phyloP scores from a whole-genome alignment of 2,113 vertebrate species.

The Calypte anna region DNA sequence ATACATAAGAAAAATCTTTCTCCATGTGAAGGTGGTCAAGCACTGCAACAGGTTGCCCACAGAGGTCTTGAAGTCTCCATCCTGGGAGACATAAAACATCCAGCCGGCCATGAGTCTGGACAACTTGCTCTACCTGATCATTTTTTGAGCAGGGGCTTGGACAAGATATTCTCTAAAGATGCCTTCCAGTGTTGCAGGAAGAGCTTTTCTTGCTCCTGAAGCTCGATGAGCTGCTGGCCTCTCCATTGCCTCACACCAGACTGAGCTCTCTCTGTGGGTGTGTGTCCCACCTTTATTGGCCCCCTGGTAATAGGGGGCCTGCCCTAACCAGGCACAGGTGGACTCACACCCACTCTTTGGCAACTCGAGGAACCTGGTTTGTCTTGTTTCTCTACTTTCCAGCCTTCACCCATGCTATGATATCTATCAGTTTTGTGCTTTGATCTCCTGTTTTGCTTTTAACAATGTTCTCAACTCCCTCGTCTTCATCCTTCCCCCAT shows the following conservation, averaged over 20 bases:
- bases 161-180: background rate
- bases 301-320: too few species aligned
- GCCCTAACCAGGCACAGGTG: too few species aligned
- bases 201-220: too few species aligned
- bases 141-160: background rate
- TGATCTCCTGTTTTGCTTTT: background rate
- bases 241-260: too few species aligned
- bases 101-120: background rate
- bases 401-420: background rate
- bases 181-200: background rate
- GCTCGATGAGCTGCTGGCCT: too few species aligned
- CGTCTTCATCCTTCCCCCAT: background rate
- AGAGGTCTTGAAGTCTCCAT: background rate
- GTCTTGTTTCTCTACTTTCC: too few species aligned
- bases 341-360: too few species aligned
- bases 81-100: background rate
- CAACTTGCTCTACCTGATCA: background rate
- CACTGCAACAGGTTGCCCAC: background rate
- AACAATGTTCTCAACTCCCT: background rate
- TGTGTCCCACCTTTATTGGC: too few species aligned
- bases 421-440: background rate
- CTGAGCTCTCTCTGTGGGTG: too few species aligned
- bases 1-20: background rate
- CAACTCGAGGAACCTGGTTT: too few species aligned
- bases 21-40: background rate